Evolutionary conservation across 2,113 vertebrate species (phyloP).

Genomic region (Cariama cristata): DNA sequence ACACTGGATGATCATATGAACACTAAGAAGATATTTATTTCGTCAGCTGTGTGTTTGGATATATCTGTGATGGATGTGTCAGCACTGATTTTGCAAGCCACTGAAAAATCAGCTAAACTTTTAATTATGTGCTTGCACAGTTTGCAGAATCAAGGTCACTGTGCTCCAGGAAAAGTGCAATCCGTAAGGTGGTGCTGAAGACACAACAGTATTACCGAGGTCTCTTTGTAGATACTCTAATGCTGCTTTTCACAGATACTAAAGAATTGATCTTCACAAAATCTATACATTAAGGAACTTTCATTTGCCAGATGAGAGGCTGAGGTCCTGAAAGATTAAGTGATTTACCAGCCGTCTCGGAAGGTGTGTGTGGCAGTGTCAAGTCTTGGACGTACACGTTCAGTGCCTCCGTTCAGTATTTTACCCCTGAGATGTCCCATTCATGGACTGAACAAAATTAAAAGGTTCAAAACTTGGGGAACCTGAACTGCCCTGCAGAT

Average conservation of each 20-base stretch:
- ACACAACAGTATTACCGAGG: not conserved
- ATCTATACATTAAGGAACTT: not conserved
- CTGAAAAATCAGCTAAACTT: not conserved
- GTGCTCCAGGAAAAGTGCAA: not conserved
- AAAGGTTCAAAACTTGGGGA: not conserved
- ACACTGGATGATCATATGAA: slow-evolving; percentile 64
- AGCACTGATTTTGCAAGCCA: not conserved
- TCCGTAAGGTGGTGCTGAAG: not conserved
- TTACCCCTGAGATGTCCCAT: not conserved
- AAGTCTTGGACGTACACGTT: accelerated
- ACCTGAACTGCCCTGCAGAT: not conserved
- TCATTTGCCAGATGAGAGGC: not conserved
- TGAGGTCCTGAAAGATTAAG: not conserved
- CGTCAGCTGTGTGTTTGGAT: slow-evolving; percentile 21
- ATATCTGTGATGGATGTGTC: not conserved
- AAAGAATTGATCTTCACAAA: not conserved
- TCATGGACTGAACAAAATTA: not conserved
- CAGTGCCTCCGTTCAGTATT: not conserved
- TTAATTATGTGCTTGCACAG: not conserved
- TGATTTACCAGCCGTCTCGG: not conserved
- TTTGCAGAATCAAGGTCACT: not conserved
- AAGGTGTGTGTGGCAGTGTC: not conserved
- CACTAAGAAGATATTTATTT: slow-evolving; percentile 53
- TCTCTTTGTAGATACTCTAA: not conserved
- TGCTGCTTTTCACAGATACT: not conserved